These are phyloP conservation scores for Petrophora chlorosata DNA, from an alignment of 2,888 invertebrate species.

Conservation along the genomic window DNA sequence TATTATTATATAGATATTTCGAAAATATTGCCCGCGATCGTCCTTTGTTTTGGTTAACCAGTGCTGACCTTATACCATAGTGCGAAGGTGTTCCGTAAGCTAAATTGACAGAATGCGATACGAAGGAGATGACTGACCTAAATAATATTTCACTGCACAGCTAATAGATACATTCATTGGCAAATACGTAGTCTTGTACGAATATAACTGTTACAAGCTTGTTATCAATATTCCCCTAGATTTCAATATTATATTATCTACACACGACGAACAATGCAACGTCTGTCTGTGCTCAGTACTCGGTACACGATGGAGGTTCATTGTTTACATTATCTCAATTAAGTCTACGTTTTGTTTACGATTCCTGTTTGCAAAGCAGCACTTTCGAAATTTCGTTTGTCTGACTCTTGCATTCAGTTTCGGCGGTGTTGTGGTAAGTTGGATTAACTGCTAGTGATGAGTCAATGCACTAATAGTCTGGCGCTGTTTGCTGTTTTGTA, in stretches of 20 bases:
- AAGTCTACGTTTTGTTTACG: conserved; percentile 77
- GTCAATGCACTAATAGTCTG: conserved; percentile 2
- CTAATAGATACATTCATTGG: no score
- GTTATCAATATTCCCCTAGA: conserved; percentile 19
- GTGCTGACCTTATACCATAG: no score
- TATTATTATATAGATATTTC: no score
- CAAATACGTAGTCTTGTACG: no score
- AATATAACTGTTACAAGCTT: not conserved
- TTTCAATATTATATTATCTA: conserved; percentile 22
- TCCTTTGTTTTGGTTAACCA: no score
- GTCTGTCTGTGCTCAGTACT: conserved; percentile 48
- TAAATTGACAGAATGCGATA: no score
- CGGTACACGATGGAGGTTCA: conserved; percentile 64
- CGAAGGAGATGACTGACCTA: no score
- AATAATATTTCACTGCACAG: no score
- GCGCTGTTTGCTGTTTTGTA: not conserved
- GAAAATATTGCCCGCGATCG: no score
- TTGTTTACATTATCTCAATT: conserved; percentile 80
- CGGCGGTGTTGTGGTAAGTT: conserved; percentile 15
- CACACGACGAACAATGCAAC: conserved; percentile 39
- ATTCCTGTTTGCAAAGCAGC: conserved; percentile 59
- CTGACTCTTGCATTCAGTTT: conserved; percentile 34
- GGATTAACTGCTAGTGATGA: conserved; percentile 13
- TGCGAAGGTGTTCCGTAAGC: no score
- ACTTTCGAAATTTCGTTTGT: conserved; percentile 71